These are phyloP conservation scores for Phlogophora meticulosa DNA, from an alignment of 2,888 invertebrate species.

Conservation along the genomic window DNA sequence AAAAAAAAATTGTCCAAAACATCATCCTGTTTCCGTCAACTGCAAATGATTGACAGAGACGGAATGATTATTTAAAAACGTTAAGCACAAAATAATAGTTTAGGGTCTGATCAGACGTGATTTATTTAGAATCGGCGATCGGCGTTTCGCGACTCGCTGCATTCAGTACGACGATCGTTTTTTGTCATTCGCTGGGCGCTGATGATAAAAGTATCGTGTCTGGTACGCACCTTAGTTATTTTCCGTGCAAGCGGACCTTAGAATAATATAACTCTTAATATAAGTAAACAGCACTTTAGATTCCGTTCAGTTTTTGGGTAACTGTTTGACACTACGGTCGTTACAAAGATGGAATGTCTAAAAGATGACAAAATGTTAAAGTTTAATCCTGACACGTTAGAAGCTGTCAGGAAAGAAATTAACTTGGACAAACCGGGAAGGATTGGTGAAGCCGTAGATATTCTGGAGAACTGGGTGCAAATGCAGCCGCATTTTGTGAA, in stretches of 20 bases:
- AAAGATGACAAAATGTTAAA: conserved; percentile 56
- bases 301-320: conserved; percentile 15
- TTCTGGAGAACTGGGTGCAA: conserved; percentile 76
- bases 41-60: background rate
- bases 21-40: background rate
- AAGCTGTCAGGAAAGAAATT: conserved; percentile 67
- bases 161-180: background rate
- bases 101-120: background rate
- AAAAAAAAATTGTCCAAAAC: too few relatives aligned
- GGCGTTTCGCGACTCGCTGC: background rate
- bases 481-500: conserved; percentile 75
- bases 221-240: background rate
- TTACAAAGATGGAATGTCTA: conserved; percentile 64
- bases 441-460: conserved; percentile 72
- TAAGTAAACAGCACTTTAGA: conserved; percentile 13
- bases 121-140: background rate
- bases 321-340: conserved; percentile 26
- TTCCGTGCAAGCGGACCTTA: background rate
- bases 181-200: background rate
- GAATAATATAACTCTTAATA: conserved; percentile 16
- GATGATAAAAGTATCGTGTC: background rate
- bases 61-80: background rate
- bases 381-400: conserved; percentile 67
- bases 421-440: conserved; percentile 69
- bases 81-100: too few relatives aligned